Percentiles rank a stretch among this genome's conserved stretches.
Evolutionary conservation across 2,113 vertebrate species (phyloP).

Genomic region (Acanthisitta chloris): DNA sequence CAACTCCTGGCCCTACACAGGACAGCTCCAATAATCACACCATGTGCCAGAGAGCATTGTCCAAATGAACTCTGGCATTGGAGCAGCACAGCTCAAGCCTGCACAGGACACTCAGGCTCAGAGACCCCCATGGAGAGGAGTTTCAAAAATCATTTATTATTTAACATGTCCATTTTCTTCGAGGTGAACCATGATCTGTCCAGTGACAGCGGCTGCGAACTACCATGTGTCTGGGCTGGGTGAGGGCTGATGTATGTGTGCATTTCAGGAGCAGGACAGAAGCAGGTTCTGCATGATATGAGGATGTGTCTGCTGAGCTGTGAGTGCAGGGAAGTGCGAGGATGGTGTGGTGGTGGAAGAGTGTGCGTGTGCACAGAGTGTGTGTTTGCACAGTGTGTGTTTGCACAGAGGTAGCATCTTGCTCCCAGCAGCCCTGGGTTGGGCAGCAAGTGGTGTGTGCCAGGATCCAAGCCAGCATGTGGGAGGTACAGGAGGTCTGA

Average conservation of each 20-base stretch:
- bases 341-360: not conserved
- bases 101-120: not conserved
- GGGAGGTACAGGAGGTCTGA: not conserved
- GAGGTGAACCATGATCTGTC: not conserved
- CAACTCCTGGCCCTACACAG: not conserved
- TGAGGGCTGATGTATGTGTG: not conserved
- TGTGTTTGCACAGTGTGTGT: too few species aligned
- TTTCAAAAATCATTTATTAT: not conserved
- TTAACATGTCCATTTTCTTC: not conserved
- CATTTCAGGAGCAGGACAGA: not conserved
- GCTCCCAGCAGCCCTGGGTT: fast-evolving
- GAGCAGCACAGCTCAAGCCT: not conserved
- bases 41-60: not conserved
- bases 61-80: not conserved
- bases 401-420: not conserved
- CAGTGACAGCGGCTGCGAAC: not conserved
- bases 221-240: fast-evolving
- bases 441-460: not conserved
- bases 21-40: not conserved
- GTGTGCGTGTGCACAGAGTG: too few species aligned
- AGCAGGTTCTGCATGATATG: not conserved
- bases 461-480: not conserved
- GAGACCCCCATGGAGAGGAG: not conserved
- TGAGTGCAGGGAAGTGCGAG: not conserved
- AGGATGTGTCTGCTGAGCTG: not conserved